phyloP scores from a whole-genome alignment of 2,888 invertebrate genomes.

The Cylloceria caligata region DNA sequence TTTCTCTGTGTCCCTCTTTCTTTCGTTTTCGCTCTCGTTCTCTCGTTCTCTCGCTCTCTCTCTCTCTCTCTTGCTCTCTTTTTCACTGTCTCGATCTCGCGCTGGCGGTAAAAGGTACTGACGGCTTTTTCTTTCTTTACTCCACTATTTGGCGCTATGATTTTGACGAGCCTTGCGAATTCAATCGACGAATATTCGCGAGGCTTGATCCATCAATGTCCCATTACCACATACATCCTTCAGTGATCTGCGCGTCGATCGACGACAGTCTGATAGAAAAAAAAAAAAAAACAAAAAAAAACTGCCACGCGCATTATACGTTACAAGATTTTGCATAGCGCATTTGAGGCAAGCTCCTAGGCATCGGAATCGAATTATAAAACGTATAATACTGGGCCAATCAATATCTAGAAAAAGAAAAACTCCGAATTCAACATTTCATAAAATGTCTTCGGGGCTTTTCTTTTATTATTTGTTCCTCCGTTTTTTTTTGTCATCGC shows the following conservation, averaged over 20 bases:
- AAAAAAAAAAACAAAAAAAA: conserved; percentile 18
- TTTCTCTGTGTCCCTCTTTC: no score
- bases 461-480: conserved; percentile 35
- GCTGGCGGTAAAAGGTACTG: conserved; percentile 70
- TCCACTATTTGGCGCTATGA: conserved; percentile 58
- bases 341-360: conserved; percentile 39
- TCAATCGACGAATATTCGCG: conserved; percentile 31
- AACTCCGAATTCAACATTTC: conserved; percentile 17
- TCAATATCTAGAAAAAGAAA: conserved; percentile 35
- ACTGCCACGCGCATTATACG: conserved; percentile 27
- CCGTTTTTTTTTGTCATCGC: conserved; percentile 18
- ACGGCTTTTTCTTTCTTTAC: conserved; percentile 56
- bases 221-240: conserved; percentile 45
- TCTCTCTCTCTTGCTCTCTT: conserved; percentile 49
- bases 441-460: conserved; percentile 36
- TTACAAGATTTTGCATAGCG: conserved; percentile 24
- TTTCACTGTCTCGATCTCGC: conserved; percentile 68
- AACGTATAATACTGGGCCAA: conserved; percentile 39
- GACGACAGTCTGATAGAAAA: conserved; percentile 22
- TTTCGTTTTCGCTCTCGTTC: conserved; percentile 23
- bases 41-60: conserved; percentile 73
- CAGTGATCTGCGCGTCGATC: conserved; percentile 35
- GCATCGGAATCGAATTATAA: conserved; percentile 30
- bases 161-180: conserved; percentile 50
- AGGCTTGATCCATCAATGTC: conserved; percentile 20